Base-by-base conservation (phyloP, 2,113 vertebrate genomes). In the Pungitius pungitius region DNA sequence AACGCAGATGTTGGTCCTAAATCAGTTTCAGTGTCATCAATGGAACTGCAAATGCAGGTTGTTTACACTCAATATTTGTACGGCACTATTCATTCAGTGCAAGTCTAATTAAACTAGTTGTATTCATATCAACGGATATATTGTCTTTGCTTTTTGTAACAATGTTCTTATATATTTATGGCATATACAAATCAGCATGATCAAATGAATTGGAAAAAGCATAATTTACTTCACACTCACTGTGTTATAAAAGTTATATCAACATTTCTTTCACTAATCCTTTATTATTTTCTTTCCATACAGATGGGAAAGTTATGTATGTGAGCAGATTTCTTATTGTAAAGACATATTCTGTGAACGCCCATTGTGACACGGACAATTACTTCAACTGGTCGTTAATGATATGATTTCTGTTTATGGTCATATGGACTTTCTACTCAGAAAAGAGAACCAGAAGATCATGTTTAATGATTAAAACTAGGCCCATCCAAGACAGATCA, bases 31-130 rank as follows among this genome's bases (percentile, higher is more conserved):
- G n/a, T 37, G 15, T 35, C 60, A 27, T 57, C 57, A 85, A 88
- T 81, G n/a, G 49, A 52, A 14, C 51, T 13, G 14, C 61, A 77
- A 58, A 72, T 37, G 8, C 40, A 40, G 35, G 24, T 58, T 82
- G 52, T 77, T 87, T 77, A 80, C 54, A 60, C 51, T 54, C 9
- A 51, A 68, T 24, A 26, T 51, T 45, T 74, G 59, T 61, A 59
- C 26, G 30, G 43, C n/a, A 27, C 33, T 60, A 61, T 76, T 88
- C 69, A n/a, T n/a, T n/a, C n/a, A 78, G 40, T 33, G 20, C 54
- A 33, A 54, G 20, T 80, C 80, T 78, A 88, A 91, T 88, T 87
- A 33, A 54, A 72, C 85, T 62, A 61, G 18, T 90, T 81, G 68
- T 59, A 55, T 18, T 73, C 77, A 75, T 74, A 81, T 77, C 62